These are phyloP conservation scores for Cottus gobio DNA, from an alignment of 2,113 vertebrate genomes.

Conservation along the genomic window DNA sequence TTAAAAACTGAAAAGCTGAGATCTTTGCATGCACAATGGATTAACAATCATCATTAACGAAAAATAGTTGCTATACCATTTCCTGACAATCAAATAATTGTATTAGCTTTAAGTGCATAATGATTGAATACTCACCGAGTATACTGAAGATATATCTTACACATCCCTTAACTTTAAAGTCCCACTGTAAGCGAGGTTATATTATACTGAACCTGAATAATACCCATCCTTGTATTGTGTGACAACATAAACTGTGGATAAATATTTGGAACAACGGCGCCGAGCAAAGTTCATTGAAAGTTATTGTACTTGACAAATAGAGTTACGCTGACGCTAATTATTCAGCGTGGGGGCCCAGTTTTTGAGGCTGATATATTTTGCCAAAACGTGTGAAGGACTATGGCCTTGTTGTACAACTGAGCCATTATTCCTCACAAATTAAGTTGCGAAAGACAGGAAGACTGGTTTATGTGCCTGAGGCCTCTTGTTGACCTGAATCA, in stretches of 20 bases:
- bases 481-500: conserved; percentile 82
- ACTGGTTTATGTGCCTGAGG: conserved; percentile 71
- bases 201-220: conserved; percentile 4
- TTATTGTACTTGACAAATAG: conserved; percentile 48
- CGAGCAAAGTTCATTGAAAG: not conserved
- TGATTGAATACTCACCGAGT: not conserved
- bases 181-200: not conserved
- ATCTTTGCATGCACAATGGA: not conserved
- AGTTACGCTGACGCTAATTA: conserved; percentile 27
- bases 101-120: not conserved
- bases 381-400: conserved; percentile 26
- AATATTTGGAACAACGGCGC: conserved; percentile 25
- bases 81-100: not conserved
- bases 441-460: conserved; percentile 66
- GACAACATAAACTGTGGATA: conserved; percentile 2
- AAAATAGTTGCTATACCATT: not conserved
- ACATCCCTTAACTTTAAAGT: not conserved
- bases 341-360: conserved; percentile 20
- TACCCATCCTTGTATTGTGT: not conserved
- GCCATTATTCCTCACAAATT: conserved; percentile 64
- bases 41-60: too few species aligned
- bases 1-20: not conserved
- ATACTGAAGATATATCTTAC: not conserved
- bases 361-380: conserved; percentile 45
- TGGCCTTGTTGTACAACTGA: conserved; percentile 44